Evolutionary conservation across 2,888 invertebrate genomes (phyloP).

Genomic region (Eristalis pertinax): DNA sequence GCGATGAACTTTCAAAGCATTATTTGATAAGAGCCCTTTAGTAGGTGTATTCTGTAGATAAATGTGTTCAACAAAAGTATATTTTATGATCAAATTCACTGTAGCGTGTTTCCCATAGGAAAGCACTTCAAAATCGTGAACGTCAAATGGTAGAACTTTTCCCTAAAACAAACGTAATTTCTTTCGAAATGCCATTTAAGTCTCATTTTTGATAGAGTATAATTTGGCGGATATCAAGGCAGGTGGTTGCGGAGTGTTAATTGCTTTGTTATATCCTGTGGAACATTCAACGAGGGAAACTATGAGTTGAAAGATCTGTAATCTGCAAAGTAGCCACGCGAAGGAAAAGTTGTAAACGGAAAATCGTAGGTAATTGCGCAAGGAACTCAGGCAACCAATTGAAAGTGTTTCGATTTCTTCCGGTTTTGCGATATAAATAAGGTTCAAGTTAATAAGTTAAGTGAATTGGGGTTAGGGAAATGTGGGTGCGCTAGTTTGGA

Average conservation of each 20-base stretch:
- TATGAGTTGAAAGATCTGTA: constrained; percentile 47
- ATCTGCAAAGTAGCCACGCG: constrained; percentile 46
- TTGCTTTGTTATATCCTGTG: constrained; percentile 41
- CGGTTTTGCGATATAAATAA: not conserved
- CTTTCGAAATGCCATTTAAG: not conserved
- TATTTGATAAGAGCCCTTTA: not conserved
- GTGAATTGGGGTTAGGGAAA: not conserved
- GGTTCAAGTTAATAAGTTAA: not conserved
- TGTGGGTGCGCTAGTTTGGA: not conserved
- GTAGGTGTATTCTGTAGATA: not conserved
- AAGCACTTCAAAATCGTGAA: not conserved
- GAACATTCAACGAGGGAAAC: constrained; percentile 36
- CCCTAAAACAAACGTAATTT: not conserved
- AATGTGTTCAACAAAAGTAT: not conserved
- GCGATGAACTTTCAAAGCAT: not conserved
- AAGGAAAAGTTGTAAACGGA: constrained; percentile 36
- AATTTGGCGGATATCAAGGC: not conserved
- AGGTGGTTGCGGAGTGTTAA: constrained; percentile 27
- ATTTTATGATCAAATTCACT: not conserved
- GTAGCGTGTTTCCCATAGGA: not conserved
- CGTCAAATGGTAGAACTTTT: not conserved
- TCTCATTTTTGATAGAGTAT: not conserved
- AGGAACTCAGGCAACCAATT: constrained; percentile 5
- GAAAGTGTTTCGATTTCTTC: constrained; percentile 20
- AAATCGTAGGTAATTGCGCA: constrained; percentile 15